These are phyloP conservation scores for Todus mexicanus DNA, from an alignment of 2,797 vertebrate genomes.

Conservation along the genomic window DNA sequence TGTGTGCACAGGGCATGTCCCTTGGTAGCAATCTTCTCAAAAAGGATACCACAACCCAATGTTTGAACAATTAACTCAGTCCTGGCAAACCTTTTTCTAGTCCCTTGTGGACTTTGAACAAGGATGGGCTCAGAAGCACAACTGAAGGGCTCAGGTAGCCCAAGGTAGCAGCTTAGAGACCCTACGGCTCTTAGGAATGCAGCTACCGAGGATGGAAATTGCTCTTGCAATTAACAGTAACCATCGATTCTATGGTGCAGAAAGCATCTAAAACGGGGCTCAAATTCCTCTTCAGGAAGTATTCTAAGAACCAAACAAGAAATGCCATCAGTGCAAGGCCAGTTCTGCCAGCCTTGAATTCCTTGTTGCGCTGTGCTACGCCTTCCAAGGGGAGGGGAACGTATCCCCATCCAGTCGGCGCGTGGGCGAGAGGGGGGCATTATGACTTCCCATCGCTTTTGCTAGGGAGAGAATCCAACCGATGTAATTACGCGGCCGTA, in stretches of 20 bases:
- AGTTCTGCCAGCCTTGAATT: background rate
- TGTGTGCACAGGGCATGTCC: background rate
- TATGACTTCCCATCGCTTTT: background rate
- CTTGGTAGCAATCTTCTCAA: background rate
- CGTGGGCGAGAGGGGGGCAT: fast-evolving
- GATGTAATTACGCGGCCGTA: background rate
- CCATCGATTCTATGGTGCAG: background rate
- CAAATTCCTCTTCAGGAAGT: background rate
- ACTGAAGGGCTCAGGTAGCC: background rate
- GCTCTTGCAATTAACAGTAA: background rate
- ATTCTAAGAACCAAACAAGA: background rate
- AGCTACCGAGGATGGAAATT: background rate
- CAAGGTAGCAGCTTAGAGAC: background rate
- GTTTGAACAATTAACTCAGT: background rate
- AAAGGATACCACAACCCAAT: background rate
- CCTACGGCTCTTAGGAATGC: background rate
- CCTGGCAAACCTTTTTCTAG: background rate
- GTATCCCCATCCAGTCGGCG: background rate
- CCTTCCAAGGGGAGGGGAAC: background rate
- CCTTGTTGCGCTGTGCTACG: background rate
- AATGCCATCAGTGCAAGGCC: background rate
- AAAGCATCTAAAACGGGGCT: background rate
- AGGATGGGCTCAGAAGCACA: background rate
- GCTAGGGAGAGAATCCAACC: background rate
- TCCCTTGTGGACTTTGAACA: background rate